Conservation (phyloP, 2,797 vertebrate species). For the Hylomyscus alleni region DNA sequence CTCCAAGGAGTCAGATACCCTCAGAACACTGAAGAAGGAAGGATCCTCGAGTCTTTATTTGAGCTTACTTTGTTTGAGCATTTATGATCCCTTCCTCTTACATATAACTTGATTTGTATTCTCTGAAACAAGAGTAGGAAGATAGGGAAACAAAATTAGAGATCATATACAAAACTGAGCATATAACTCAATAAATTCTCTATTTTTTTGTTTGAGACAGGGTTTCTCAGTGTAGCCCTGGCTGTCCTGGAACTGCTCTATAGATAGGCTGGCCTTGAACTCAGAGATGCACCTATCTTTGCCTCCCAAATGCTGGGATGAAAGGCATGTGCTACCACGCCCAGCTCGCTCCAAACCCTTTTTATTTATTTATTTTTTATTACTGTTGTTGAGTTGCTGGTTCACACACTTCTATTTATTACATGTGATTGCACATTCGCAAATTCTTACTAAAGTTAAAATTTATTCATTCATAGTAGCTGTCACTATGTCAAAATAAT, state of each 20-base stretch:
- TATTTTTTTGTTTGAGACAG: background rate
- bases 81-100: background rate
- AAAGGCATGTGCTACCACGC: background rate
- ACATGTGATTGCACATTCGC: background rate
- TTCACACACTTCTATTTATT: conserved; percentile 26
- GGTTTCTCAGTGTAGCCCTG: background rate
- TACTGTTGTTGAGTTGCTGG: background rate
- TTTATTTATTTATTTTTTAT: background rate
- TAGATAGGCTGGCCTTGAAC: background rate
- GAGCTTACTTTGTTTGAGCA: background rate
- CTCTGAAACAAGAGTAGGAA: background rate
- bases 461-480: background rate
- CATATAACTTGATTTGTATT: conserved; percentile 21
- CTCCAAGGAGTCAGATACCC: background rate
- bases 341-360: too few species aligned
- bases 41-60: background rate
- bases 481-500: conserved; percentile 42
- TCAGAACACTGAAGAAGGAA: conserved; percentile 6
- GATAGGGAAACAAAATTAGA: conserved; percentile 18
- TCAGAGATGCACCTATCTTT: background rate
- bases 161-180: background rate
- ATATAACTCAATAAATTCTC: background rate
- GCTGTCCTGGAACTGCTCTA: background rate
- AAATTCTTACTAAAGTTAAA: background rate
- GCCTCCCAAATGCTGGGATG: background rate